Evolutionary conservation across 2,888 invertebrate species (phyloP).

Genomic region (Gibbula magus): DNA sequence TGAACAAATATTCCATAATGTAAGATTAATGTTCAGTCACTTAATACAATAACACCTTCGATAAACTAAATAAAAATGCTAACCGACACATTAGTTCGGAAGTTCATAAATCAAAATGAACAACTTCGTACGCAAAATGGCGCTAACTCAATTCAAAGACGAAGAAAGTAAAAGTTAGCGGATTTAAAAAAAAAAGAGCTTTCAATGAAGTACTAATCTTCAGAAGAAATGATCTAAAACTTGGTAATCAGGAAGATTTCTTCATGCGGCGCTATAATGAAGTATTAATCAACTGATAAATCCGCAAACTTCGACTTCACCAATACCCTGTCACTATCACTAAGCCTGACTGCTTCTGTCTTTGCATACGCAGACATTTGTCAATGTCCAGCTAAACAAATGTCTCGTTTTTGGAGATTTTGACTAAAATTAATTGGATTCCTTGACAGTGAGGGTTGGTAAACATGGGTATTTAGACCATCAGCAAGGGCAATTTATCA

Average conservation of each 20-base stretch:
- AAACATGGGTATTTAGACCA: too few relatives aligned
- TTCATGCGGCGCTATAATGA: not conserved
- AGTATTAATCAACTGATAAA: not conserved
- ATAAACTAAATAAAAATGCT: too few relatives aligned
- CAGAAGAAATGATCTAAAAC: not conserved
- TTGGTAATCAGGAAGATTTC: not conserved
- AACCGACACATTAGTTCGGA: too few relatives aligned
- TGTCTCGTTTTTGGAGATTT: not conserved
- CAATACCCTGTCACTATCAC: not conserved
- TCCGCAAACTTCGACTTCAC: not conserved
- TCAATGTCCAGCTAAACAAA: conserved; percentile 1
- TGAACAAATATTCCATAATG: too few relatives aligned
- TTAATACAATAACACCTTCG: too few relatives aligned
- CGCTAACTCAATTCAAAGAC: not conserved
- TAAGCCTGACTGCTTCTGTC: not conserved
- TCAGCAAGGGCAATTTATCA: too few relatives aligned
- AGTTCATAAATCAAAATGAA: too few relatives aligned
- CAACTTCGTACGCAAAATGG: not conserved
- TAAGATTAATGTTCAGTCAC: too few relatives aligned
- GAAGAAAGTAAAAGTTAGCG: not conserved
- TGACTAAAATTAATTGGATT: not conserved
- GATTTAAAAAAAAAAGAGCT: not conserved
- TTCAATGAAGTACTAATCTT: not conserved
- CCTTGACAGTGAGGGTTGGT: not conserved
- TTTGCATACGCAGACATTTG: not conserved